Base-by-base conservation (phyloP, 2,113 vertebrate species). In the Amia ocellicauda region DNA sequence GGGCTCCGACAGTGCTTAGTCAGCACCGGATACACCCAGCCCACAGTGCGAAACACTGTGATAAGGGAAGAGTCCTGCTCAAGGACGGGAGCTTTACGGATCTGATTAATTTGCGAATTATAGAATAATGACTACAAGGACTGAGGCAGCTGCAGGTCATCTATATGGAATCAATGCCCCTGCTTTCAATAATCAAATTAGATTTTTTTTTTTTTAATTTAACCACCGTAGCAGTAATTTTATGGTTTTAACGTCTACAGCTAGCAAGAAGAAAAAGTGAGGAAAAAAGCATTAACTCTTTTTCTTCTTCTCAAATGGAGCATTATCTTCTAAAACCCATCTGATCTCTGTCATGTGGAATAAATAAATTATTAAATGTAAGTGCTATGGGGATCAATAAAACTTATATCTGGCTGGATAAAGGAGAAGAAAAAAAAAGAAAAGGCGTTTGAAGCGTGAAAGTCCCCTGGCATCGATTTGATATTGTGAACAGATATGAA, bases 381-480 rank as follows among this genome's bases (percentile, higher is more conserved):
- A 20, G 24, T 10, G n/a, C 51, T 42, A n/a, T 55, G 28, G 24
- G 31, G 43, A 17, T 58, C 31, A 19, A 58, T 58, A 41, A 63
- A 40, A 42, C 24, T 64, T 14, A 64, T 42, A 64, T 24, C 40
- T n/a, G 26, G 2, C 36, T 56, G 58, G 40, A n/a, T 7, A 47
- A 64, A 19, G 47, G 58, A 22, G n/a, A n/a, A 64, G 59, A 23
- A 56, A 60, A 54, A 19, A 66, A 20, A 4, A 40, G 19, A 27
- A 22, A 60, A 28, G 11, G 19, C 41, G 68, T 55, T 36, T 43
- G 51, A 51, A 24, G 58, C 14, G 27, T 61, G 58, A 64, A 47
- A 58, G 24, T 56, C 66, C 60, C 58, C 40, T 29, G 62, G 67
- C 60, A 66, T 61, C 52, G 69, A 69, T 68, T 73, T 70, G 42